phyloP scores from a whole-genome alignment of 2,113 vertebrate genomes.

The Sphyrna mokarran region DNA sequence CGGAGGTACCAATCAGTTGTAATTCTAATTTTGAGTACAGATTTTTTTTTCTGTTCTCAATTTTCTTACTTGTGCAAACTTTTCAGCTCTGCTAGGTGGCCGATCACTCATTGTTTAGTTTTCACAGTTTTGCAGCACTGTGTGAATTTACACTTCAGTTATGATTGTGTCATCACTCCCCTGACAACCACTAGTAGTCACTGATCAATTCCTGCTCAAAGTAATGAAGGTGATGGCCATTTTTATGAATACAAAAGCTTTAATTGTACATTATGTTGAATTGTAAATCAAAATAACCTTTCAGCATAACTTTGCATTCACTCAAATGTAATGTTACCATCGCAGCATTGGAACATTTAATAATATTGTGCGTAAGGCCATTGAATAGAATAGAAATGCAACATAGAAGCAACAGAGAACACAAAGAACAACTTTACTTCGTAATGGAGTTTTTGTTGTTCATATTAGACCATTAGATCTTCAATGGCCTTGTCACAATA shows the following conservation, averaged over 20 bases:
- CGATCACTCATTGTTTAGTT: neutral
- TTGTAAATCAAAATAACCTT: neutral
- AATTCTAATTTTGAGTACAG: neutral
- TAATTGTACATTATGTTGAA: neutral
- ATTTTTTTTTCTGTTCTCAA: neutral
- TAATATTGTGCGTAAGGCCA: neutral
- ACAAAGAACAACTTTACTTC: neutral
- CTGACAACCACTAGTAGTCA: neutral
- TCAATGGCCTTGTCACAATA: neutral
- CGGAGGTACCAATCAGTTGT: neutral
- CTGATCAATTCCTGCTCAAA: neutral
- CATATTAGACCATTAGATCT: neutral
- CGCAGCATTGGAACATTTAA: neutral
- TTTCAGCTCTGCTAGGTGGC: neutral
- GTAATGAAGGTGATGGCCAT: neutral
- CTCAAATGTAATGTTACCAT: neutral
- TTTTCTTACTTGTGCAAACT: neutral
- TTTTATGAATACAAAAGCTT: neutral
- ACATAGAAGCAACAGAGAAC: neutral
- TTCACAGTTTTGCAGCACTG: neutral
- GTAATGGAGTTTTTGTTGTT: neutral
- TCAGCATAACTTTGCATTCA: neutral
- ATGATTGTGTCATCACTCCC: neutral
- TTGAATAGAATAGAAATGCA: neutral
- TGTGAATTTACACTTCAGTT: neutral